Evolutionary conservation across 1,140 invertebrate species (phyloP).

Genomic region (Frieseomelitta varia): DNA sequence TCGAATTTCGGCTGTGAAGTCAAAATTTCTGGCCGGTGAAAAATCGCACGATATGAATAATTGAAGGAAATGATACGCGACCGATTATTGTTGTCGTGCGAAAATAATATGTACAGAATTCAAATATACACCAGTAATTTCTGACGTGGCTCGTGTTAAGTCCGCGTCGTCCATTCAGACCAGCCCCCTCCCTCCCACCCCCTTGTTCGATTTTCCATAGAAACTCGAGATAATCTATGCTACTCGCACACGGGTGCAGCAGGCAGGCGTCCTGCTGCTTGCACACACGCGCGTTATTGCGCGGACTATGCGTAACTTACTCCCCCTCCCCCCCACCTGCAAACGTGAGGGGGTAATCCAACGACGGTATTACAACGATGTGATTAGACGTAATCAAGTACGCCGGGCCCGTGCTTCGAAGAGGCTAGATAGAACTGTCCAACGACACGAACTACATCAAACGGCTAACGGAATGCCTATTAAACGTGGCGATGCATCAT

Average conservation of each 20-base stretch:
- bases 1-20: too few species aligned
- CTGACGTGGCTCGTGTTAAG: not conserved
- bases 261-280: not conserved
- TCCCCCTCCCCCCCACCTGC: too few species aligned
- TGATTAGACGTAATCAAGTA: slow-evolving; percentile 37
- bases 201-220: not conserved
- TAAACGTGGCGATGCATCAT: slow-evolving; percentile 42
- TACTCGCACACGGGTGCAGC: not conserved
- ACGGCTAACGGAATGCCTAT: slow-evolving; percentile 39
- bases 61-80: too few species aligned
- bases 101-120: too few species aligned
- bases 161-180: not conserved
- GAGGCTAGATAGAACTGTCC: slow-evolving; percentile 42
- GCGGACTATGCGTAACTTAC: not conserved
- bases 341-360: not conserved
- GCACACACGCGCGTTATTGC: not conserved
- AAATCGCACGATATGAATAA: too few species aligned
- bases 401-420: slow-evolving; percentile 7
- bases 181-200: too few species aligned
- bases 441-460: slow-evolving; percentile 33
- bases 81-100: too few species aligned
- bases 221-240: not conserved
- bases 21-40: too few species aligned
- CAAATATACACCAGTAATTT: not conserved
- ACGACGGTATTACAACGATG: slow-evolving; percentile 16